phyloP scores from a whole-genome alignment of 2,113 vertebrate genomes.

The Ptychochromis oligacanthus region DNA sequence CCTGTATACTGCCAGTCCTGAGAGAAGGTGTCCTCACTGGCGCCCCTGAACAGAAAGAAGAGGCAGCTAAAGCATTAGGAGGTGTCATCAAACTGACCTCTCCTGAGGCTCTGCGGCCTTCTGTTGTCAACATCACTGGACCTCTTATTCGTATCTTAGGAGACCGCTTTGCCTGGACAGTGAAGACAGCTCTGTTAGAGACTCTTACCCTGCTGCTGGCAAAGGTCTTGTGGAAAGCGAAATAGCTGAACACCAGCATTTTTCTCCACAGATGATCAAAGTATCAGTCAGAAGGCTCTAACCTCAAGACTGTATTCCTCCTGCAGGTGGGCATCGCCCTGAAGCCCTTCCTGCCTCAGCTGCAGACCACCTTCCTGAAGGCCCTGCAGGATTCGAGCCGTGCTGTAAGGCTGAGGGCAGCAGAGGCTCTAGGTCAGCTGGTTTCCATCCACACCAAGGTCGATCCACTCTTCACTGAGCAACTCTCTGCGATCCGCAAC shows the following conservation, averaged over 20 bases:
- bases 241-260: not conserved
- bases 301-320: not conserved
- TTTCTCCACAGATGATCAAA: not conserved
- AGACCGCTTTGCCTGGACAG: slow-evolving; percentile 93
- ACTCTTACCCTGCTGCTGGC: slow-evolving; percentile 93
- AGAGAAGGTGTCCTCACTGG: slow-evolving; percentile 96
- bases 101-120: slow-evolving; percentile 92
- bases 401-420: slow-evolving; percentile 90
- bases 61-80: slow-evolving; percentile 93
- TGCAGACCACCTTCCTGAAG: slow-evolving; percentile 98
- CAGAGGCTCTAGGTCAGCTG: slow-evolving; percentile 92
- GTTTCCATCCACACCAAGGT: slow-evolving; percentile 96
- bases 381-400: slow-evolving; percentile 95
- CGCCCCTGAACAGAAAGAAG: slow-evolving; percentile 96
- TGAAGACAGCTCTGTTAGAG: slow-evolving; percentile 95
- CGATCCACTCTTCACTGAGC: slow-evolving; percentile 94
- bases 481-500: slow-evolving; percentile 89
- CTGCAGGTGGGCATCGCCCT: slow-evolving; percentile 92
- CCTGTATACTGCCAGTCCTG: slow-evolving; percentile 94
- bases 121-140: slow-evolving; percentile 96
- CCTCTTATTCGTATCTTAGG: slow-evolving; percentile 97
- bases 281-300: not conserved
- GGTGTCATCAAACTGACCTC: slow-evolving; percentile 94
- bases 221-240: slow-evolving; percentile 82
- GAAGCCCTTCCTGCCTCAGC: slow-evolving; percentile 97